Evolutionary conservation across 2,113 vertebrate species (phyloP).

Genomic region (Eretmochelys imbricata): DNA sequence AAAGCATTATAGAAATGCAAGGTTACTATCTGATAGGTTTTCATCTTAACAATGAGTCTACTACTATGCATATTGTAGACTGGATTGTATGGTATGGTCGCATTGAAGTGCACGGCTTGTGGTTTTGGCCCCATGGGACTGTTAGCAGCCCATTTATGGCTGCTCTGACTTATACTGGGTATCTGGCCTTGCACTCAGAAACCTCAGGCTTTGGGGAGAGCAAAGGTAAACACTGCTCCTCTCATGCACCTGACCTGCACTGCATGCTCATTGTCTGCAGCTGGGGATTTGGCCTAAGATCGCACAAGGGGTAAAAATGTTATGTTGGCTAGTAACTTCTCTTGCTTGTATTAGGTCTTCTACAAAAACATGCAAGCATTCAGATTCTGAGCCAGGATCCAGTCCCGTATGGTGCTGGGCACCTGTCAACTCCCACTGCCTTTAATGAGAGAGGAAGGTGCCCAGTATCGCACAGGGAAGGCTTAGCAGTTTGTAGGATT

Average conservation of each 20-base stretch:
- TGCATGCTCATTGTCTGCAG: not conserved
- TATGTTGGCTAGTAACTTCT: not conserved
- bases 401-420: fast-evolving
- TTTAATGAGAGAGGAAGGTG: not conserved
- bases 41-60: too few species aligned
- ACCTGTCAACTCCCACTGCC: not conserved
- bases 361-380: not conserved
- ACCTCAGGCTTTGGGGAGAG: not conserved
- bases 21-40: not conserved
- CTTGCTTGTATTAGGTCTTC: not conserved
- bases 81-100: not conserved
- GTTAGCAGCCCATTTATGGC: not conserved
- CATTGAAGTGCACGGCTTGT: not conserved
- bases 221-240: not conserved
- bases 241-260: not conserved
- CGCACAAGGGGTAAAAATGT: not conserved
- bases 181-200: not conserved
- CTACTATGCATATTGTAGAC: not conserved
- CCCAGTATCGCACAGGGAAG: not conserved
- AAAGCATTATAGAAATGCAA: not conserved
- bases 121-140: not conserved
- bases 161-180: not conserved
- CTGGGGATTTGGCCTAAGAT: not conserved
- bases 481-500: slow-evolving; percentile 4
- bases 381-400: not conserved